phyloP scores from a whole-genome alignment of 2,888 invertebrate genomes.

The Drosophila incognita region DNA sequence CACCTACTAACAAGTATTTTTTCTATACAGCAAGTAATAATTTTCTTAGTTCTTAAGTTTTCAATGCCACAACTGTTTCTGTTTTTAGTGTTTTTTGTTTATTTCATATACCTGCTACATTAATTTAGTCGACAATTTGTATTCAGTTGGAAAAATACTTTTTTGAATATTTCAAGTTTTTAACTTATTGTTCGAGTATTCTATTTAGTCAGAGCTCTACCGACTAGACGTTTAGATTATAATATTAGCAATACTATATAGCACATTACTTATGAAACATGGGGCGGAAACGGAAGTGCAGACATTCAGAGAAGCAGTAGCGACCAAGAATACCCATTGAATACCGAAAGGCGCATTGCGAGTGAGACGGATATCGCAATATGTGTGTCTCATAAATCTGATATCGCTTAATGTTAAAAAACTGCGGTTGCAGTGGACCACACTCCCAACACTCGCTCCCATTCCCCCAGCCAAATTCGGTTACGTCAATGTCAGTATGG shows the following conservation, averaged over 20 bases:
- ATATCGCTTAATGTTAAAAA: constrained; percentile 65
- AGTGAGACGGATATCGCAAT: constrained; percentile 10
- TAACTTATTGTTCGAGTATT: too few species aligned
- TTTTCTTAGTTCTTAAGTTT: too few species aligned
- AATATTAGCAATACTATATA: background rate
- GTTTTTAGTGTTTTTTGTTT: too few species aligned
- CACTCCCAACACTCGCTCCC: background rate
- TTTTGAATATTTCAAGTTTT: background rate
- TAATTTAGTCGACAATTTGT: too few species aligned
- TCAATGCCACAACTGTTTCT: too few species aligned
- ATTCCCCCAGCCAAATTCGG: background rate
- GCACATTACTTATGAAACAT: constrained; percentile 4
- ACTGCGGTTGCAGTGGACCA: constrained; percentile 22
- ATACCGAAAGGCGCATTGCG: background rate
- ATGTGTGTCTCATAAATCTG: constrained; percentile 60
- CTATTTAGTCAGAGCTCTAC: background rate
- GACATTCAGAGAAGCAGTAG: constrained; percentile 56
- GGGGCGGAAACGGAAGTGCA: constrained; percentile 69
- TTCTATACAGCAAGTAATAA: too few species aligned
- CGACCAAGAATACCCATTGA: constrained; percentile 5
- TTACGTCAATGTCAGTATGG: constrained; percentile 58
- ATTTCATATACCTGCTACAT: too few species aligned
- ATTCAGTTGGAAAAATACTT: too few species aligned
- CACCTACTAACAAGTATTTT: too few species aligned
- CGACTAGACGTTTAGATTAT: background rate